Base-by-base conservation (phyloP, 2,797 vertebrate genomes). In the Botia kubotai region DNA sequence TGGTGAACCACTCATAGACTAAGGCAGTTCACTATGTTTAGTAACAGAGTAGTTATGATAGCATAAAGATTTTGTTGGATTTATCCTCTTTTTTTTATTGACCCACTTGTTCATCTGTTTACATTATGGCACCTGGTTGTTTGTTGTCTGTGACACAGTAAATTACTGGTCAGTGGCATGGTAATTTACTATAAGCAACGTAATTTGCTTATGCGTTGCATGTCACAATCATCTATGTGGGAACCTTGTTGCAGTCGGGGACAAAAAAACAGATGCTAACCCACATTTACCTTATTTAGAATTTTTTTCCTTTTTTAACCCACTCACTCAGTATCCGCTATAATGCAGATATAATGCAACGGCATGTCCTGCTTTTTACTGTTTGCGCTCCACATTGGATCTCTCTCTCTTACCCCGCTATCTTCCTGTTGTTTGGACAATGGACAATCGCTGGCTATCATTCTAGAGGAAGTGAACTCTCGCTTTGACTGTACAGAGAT, bases 371-470 rank as follows among this genome's bases (percentile, higher is more conserved):
- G 73, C 60, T 67, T 72, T 26, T 77, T 4, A 10, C 77, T 21
- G 58, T 65, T 53, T 76, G 72, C 14, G 0, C 46, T 19, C 58
- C 65, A 33, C 67, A 80, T 23, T 62, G 68, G 68, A 80, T 72
- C 68, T 57, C 52, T 72, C 52, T 72, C 79, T 50, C 63, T 87
- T 86, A 77, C 68, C 79, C 86, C 52, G 68, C 76, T 80, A 82
- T 89, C 83, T 83, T 86, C 84, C 84, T 85, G 85, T 72, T 68
- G 75, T 82, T 86, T 39, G 84, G 73, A 91, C 89, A 90, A 90
- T 89, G 88, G 86, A 89, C 86, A 87, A 90, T 91, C 13, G 66
- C 84, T 89, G 86, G 82, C 82, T 81, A 46, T 79, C 75, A 84
- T 66, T 72, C 75, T 29, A 85, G 73, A 87, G 88, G 88, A 93